A percentile compares a stretch with the other conserved stretches of the same genome.
Conservation (phyloP, 2,888 invertebrate genomes). For the Scelioninae gen. 1 region DNA sequence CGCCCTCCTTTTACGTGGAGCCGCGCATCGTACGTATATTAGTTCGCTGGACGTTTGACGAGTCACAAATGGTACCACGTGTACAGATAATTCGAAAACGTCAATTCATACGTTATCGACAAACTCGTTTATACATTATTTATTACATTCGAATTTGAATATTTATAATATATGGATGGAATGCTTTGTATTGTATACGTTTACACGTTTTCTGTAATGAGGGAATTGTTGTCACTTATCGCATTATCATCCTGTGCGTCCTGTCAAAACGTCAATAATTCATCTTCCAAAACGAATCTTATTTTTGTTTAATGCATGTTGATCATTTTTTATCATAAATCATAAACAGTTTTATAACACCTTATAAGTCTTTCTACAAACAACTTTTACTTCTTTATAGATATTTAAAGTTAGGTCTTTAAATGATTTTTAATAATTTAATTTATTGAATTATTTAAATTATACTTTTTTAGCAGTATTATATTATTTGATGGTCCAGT, state of each 20-base stretch:
- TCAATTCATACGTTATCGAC: conserved; percentile 60
- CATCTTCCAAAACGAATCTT: conserved; percentile 46
- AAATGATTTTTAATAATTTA: not conserved
- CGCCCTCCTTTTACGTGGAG: conserved; percentile 62
- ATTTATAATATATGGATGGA: conserved; percentile 49
- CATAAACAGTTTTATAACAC: not conserved
- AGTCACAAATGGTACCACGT: conserved; percentile 59
- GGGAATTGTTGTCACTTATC: conserved; percentile 61
- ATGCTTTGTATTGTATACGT: conserved; percentile 35
- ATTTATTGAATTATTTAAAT: not conserved
- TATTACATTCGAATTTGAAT: conserved; percentile 61
- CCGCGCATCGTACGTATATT: conserved; percentile 20
- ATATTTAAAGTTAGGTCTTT: not conserved
- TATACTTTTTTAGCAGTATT: too few relatives aligned
- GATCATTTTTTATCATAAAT: conserved; percentile 37
- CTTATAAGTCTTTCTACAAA: not conserved
- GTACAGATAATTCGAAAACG: conserved; percentile 61
- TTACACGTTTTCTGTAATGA: conserved; percentile 62
- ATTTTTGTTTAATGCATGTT: conserved; percentile 22
- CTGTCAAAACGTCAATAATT: conserved; percentile 43
- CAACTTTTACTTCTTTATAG: conserved; percentile 3
- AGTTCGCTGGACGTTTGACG: conserved; percentile 47
- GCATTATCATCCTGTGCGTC: conserved; percentile 44
- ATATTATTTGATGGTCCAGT: too few relatives aligned
- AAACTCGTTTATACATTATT: conserved; percentile 62